Evolutionary conservation across 2,113 vertebrate genomes (phyloP).

Genomic region (Scolopax mira): DNA sequence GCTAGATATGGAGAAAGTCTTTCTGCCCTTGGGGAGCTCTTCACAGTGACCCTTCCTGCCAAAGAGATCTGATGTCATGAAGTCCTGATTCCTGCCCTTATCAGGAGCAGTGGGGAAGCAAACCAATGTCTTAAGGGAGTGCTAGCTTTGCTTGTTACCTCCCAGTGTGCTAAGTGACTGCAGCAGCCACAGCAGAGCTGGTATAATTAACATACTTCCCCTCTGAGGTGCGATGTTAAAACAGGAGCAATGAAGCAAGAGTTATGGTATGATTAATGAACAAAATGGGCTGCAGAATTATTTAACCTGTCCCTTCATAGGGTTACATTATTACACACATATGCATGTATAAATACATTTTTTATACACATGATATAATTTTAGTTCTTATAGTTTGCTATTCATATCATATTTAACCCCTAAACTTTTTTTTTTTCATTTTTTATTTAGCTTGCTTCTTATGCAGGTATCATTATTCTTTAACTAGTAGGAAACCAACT

Average conservation of each 20-base stretch:
- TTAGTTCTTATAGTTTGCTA: not conserved
- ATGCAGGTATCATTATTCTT: conserved; percentile 29
- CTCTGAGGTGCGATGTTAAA: not conserved
- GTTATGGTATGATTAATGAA: not conserved
- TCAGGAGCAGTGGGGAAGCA: not conserved
- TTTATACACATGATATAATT: not conserved
- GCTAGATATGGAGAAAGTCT: not conserved
- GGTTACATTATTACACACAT: not conserved
- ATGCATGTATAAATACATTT: not conserved
- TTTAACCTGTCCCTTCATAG: not conserved
- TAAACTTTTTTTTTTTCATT: not conserved
- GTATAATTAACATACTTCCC: not conserved
- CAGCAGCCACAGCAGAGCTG: not conserved
- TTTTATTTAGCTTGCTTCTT: conserved; percentile 40
- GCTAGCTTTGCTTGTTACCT: not conserved
- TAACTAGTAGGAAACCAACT: conserved; percentile 62
- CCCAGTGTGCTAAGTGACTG: not conserved
- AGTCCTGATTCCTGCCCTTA: not conserved
- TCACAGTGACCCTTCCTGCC: not conserved
- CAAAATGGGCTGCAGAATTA: not conserved
- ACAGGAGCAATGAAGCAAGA: not conserved
- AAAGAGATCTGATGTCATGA: not conserved
- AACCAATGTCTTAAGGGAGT: not conserved
- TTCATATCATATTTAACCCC: not conserved
- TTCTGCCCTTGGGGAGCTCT: not conserved